Evolutionary conservation across 1,140 invertebrate genomes (phyloP), one percentile per base, ranked within the genome.

Genomic region (Drosophila varians): DNA sequence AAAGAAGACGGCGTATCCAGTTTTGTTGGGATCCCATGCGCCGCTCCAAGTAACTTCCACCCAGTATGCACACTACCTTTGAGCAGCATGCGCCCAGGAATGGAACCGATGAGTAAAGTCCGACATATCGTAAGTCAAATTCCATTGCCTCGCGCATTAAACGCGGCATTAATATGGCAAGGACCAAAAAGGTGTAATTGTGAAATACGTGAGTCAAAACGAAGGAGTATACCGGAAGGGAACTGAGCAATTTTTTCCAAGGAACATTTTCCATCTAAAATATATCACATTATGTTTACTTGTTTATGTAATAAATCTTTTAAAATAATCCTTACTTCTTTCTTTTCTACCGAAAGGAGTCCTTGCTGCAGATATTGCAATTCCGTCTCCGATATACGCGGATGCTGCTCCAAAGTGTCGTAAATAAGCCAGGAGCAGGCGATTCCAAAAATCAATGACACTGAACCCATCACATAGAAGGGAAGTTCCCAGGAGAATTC

Each of bases 191-290:
- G 5, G 70, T 80, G 51, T 77, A 90, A 36, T 56, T 89, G 23
- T 90, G 89, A 5, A 83, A 89, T 19, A 84, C 34, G 16, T 90
- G 89, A 8, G 89, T 90, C n/a, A 90, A 46, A 4, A 88, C 28
- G 19, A 90, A 90, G 0, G 84, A 78, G 8, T 74, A 73, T 0
- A 73, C 69, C 0, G 89, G 74, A 19, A 56, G 14, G 0, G 84
- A 83, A 0, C 53, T 77, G 2, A 90, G 18, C 25, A 90, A 28
- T 1, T 43, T 43, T 9, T 43, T 80, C 89, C 89, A 90, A 7
- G 89, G 89, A 19, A 84, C 40, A 11, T 9, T 34, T 0, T 40
- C 28, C 14, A 42, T 40, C 75, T 84, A 25, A 21, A n/a, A 14
- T 21, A 53, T 12, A 45, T 3, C 7, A 21, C 11, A 14, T 34